Percentiles rank a stretch among this genome's conserved stretches.
Evolutionary conservation across 35 echinoderm and acorn worm species (phyloP).

Genomic region (Apostichopus parvimensis): DNA sequence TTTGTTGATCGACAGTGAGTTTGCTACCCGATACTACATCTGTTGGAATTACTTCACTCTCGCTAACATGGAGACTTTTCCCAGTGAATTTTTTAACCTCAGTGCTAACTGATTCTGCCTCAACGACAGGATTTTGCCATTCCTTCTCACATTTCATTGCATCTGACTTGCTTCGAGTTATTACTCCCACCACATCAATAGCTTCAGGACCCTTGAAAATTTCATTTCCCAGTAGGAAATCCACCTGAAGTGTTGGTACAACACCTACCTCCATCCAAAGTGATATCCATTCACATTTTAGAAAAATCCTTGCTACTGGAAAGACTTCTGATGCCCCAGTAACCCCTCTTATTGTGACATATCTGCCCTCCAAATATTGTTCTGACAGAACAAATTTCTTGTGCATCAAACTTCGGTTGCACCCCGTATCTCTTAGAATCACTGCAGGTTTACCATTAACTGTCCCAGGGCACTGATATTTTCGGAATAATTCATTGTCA

Average conservation of each 20-base stretch:
- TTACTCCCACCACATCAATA: conserved; percentile 13
- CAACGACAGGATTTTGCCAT: neutral
- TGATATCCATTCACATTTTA: conserved; percentile 3
- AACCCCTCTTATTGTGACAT: neutral
- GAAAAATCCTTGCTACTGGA: neutral
- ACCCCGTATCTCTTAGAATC: neutral
- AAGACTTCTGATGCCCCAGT: neutral
- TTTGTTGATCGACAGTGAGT: neutral
- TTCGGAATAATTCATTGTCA: neutral
- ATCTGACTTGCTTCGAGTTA: neutral
- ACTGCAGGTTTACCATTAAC: neutral
- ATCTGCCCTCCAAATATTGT: neutral
- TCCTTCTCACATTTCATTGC: neutral
- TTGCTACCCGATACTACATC: neutral
- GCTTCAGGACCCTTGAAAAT: neutral
- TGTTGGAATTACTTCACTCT: neutral
- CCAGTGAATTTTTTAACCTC: neutral
- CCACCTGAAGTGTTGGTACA: conserved; percentile 1
- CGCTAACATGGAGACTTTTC: neutral
- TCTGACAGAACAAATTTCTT: neutral
- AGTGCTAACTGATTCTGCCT: neutral
- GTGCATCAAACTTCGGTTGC: neutral
- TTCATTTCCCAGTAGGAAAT: conserved; percentile 7
- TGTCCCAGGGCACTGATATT: neutral
- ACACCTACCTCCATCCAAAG: conserved; percentile 1